phyloP scores from a whole-genome alignment of 1,140 invertebrate species.

The Chlorops oryzae region DNA sequence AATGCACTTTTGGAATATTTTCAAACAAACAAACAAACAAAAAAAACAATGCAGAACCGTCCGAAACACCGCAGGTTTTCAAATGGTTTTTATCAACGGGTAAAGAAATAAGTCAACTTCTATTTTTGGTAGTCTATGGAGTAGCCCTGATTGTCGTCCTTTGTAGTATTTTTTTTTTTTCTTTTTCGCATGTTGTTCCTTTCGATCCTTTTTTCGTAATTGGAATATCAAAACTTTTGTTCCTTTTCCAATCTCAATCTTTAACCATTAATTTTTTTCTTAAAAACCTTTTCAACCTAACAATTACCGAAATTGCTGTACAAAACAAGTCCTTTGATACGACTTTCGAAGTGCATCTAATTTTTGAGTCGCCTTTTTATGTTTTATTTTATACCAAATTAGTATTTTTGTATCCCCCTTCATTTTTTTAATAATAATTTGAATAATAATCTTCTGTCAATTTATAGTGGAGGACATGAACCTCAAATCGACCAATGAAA shows the following conservation, averaged over 20 bases:
- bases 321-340: no score
- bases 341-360: no score
- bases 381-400: background rate
- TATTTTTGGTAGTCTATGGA: no score
- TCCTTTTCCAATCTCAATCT: no score
- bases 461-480: slow-evolving; percentile 37
- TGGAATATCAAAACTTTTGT: background rate
- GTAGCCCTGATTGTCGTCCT: slow-evolving; percentile 33
- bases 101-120: no score
- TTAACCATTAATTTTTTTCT: no score
- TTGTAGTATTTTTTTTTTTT: slow-evolving; percentile 20
- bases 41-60: slow-evolving; percentile 29
- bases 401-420: background rate
- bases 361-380: background rate
- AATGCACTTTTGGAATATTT: background rate
- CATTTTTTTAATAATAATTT: background rate
- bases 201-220: slow-evolving; percentile 8
- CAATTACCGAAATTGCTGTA: no score
- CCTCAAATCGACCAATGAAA: slow-evolving; percentile 28
- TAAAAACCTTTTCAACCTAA: no score
- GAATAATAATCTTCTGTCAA: slow-evolving; percentile 1
- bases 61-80: slow-evolving; percentile 36
- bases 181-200: slow-evolving; percentile 6
- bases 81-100: slow-evolving; percentile 44
- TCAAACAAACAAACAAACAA: no score